Evolutionary conservation across 2,113 vertebrate species (phyloP), one percentile per base, ranked within the genome.

Genomic region (Coreoperca whiteheadi): DNA sequence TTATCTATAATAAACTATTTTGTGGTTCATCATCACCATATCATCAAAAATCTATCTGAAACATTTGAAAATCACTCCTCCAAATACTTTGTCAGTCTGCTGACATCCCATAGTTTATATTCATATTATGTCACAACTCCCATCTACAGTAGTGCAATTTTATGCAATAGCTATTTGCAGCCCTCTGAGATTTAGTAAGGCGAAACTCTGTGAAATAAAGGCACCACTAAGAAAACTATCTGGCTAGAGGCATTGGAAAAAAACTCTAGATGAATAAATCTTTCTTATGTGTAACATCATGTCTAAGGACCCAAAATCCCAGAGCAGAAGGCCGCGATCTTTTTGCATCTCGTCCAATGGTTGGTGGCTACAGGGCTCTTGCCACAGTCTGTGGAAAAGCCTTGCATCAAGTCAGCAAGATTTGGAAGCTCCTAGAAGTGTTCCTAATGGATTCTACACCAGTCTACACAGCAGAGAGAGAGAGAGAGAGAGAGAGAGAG

Each of bases 361-460:
- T 73, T 83, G 84, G 66, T 87, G 89, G 83, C 87, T 89, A 79
- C 48, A 51, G 75, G 71, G 87, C 78, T 89, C 66, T 72, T 54
- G 81, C 87, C 68, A 84, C 77, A 85, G 86, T 84, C 71, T 88
- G 75, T 77, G 84, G 79, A 86, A n/a, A 90, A 90, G 81, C 87
- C 83, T 79, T 83, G 86, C 86, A 90, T 88, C 85, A 82, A 91
- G 88, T 92, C 93, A 88, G 88, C 82, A 79, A 89, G 87, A 89
- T 92, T 85, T 86, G 79, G 85, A 87, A 88, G 89, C 90, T 91
- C 71, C 83, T 69, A 86, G 81, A 90, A 91, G 86, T 89, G 90
- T 89, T 87, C 66, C 84, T 89, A 92, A 93, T 92, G 90, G 87
- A 92, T 93, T 90, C 81, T 66, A 88, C 84, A 88, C 69, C 59